Percentiles rank a stretch among this genome's conserved stretches.
Evolutionary conservation across 2,888 invertebrate genomes (phyloP).

Genomic region (Gortyna flavago): DNA sequence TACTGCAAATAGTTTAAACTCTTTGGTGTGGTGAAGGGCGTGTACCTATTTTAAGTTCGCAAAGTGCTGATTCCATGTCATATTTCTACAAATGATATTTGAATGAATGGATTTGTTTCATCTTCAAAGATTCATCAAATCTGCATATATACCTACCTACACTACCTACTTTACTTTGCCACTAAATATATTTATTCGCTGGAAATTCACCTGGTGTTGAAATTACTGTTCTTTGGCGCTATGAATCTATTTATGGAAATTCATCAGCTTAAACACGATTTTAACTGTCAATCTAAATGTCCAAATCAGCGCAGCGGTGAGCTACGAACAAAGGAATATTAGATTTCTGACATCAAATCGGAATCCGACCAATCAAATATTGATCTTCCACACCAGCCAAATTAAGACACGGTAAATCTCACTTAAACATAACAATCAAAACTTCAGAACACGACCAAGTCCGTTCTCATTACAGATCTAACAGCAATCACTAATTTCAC

Average conservation of each 20-base stretch:
- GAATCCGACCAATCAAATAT: slow-evolving; percentile 35
- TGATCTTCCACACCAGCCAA: slow-evolving; percentile 21
- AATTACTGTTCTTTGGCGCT: not conserved
- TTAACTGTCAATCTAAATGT: not conserved
- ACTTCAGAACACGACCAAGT: slow-evolving; percentile 39
- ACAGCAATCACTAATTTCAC: slow-evolving; percentile 63
- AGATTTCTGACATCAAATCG: slow-evolving; percentile 4
- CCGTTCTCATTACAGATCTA: slow-evolving; percentile 57
- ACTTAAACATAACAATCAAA: slow-evolving; percentile 42
- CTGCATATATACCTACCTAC: too few species aligned
- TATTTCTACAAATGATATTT: not conserved
- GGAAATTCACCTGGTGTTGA: not conserved
- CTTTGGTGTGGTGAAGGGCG: not conserved
- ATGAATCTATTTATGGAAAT: slow-evolving; percentile 1
- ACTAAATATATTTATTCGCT: not conserved
- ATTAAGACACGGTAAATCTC: slow-evolving; percentile 47
- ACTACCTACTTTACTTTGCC: not conserved
- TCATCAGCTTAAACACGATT: not conserved
- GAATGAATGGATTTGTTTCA: not conserved
- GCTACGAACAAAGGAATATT: not conserved
- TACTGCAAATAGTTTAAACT: too few species aligned
- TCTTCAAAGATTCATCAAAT: too few species aligned
- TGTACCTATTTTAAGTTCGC: not conserved
- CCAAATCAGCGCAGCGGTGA: not conserved
- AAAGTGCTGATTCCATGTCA: not conserved